These are phyloP conservation scores for Gastracanthus pulcherrimus DNA, from an alignment of 2,888 invertebrate genomes.

Conservation along the genomic window DNA sequence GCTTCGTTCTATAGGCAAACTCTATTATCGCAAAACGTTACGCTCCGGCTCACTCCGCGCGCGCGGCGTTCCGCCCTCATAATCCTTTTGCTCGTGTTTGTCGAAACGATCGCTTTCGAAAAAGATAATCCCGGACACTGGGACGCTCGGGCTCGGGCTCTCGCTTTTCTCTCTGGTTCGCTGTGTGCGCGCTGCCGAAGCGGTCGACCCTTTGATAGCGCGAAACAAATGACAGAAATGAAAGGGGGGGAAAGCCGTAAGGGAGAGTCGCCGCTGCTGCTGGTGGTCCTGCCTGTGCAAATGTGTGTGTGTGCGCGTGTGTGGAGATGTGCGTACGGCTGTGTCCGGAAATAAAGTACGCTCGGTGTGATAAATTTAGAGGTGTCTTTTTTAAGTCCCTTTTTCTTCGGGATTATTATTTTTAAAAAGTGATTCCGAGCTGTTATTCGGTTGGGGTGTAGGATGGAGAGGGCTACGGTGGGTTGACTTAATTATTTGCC, in stretches of 20 bases:
- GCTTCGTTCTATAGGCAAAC: constrained; percentile 52
- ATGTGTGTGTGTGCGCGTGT: neutral
- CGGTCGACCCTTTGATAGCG: constrained; percentile 43
- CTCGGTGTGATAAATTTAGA: constrained; percentile 25
- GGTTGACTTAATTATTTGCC: too few relatives aligned
- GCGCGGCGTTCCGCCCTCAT: constrained; percentile 53
- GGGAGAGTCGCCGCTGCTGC: neutral
- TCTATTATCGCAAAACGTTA: constrained; percentile 52
- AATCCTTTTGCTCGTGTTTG: constrained; percentile 49
- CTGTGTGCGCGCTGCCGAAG: neutral
- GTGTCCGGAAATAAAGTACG: constrained; percentile 19
- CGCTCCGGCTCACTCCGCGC: constrained; percentile 50
- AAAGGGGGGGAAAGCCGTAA: constrained; percentile 33
- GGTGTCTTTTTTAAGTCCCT: neutral
- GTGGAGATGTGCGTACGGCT: too few relatives aligned
- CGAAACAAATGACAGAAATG: constrained; percentile 44
- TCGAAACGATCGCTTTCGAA: constrained; percentile 47
- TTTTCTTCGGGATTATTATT: neutral
- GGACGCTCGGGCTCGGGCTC: neutral
- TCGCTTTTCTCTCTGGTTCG: neutral
- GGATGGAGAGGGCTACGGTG: too few relatives aligned
- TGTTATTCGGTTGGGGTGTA: too few relatives aligned
- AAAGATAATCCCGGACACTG: constrained; percentile 41
- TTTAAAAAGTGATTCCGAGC: too few relatives aligned
- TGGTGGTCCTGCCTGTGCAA: too few relatives aligned